These are phyloP conservation scores for Tipula unca DNA, from an alignment of 2,888 invertebrate species.

Conservation along the genomic window DNA sequence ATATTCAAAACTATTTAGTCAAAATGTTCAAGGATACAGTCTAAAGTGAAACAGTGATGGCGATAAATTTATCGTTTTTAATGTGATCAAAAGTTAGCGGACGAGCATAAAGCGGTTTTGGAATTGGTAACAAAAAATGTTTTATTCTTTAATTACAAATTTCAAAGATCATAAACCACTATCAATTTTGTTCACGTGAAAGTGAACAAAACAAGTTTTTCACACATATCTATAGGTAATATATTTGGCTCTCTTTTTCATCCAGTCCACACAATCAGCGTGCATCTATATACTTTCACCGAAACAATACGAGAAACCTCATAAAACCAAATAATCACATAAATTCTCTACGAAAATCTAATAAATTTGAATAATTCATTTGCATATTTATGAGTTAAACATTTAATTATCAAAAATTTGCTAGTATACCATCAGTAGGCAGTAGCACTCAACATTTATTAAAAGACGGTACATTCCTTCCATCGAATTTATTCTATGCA, in stretches of 20 bases:
- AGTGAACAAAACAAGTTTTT: too few species aligned
- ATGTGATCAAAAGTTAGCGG: not conserved
- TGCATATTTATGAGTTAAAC: not conserved
- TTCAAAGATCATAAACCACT: too few species aligned
- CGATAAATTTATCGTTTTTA: not conserved
- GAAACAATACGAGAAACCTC: not conserved
- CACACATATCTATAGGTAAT: too few species aligned
- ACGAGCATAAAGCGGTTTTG: not conserved
- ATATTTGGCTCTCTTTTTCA: too few species aligned
- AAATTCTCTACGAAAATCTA: too few species aligned
- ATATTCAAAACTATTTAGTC: not conserved
- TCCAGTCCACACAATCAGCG: too few species aligned
- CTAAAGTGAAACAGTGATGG: not conserved
- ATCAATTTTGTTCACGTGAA: too few species aligned
- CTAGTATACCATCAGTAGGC: too few species aligned
- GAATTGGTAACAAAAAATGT: too few species aligned
- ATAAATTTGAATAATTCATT: not conserved
- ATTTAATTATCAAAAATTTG: not conserved
- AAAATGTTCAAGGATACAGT: not conserved
- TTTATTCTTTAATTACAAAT: too few species aligned
- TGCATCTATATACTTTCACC: not conserved
- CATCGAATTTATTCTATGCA: too few species aligned
- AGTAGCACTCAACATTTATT: not conserved
- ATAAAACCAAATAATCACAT: not conserved
- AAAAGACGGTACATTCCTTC: not conserved